Percentiles rank a stretch among this genome's conserved stretches.
Conservation (phyloP, 1,140 invertebrate genomes). For the Aphelenchoides avenae region DNA sequence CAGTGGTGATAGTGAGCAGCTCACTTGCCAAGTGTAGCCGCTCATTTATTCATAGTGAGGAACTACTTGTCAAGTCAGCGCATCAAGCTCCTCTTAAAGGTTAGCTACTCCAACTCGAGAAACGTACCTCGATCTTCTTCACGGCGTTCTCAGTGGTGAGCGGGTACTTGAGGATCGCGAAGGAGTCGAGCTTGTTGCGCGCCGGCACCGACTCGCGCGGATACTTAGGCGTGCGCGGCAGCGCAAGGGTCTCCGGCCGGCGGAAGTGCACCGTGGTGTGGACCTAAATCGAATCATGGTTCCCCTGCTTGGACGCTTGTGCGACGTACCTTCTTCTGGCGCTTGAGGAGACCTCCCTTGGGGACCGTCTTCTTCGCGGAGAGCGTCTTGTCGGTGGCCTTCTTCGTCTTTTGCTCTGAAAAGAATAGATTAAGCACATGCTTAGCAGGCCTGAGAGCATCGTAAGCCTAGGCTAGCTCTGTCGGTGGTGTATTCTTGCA, state of each 20-base stretch:
- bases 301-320: slow-evolving; percentile 88
- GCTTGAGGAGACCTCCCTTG: slow-evolving; percentile 36
- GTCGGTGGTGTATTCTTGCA: too few species aligned
- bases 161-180: slow-evolving; percentile 93
- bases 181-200: slow-evolving; percentile 90
- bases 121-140: slow-evolving; percentile 99
- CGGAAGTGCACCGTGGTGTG: slow-evolving; percentile 89
- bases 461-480: too few species aligned
- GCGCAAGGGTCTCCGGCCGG: slow-evolving; percentile 81
- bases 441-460: too few species aligned
- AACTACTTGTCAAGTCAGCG: too few species aligned
- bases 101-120: too few species aligned
- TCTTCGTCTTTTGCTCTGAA: too few species aligned
- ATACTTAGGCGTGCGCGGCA: slow-evolving; percentile 86
- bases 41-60: too few species aligned
- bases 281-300: too few species aligned
- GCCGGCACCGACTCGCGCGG: slow-evolving; percentile 87
- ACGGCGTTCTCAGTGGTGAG: slow-evolving; percentile 98
- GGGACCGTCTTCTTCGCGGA: slow-evolving; percentile 52
- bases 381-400: slow-evolving; percentile 48
- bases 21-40: too few species aligned
- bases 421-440: too few species aligned
- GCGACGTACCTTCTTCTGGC: slow-evolving; percentile 75
- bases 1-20: too few species aligned
- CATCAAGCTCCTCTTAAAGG: too few species aligned